phyloP scores from a whole-genome alignment of 2,113 vertebrate species.

The Edolisoma coerulescens region DNA sequence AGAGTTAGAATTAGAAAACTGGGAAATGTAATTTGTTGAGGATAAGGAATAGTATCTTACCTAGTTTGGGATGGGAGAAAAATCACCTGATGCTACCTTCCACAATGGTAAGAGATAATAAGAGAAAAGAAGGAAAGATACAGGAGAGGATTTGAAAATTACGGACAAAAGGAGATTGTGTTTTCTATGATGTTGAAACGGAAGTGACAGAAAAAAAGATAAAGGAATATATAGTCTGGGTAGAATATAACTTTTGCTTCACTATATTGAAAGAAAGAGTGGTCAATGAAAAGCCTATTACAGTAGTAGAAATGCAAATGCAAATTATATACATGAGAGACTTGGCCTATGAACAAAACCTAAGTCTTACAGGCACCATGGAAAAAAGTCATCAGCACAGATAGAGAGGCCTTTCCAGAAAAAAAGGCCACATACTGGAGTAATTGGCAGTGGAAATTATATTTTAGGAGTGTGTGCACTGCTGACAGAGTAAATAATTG shows the following conservation, averaged over 20 bases:
- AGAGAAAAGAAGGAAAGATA: neutral
- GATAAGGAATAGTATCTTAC: neutral
- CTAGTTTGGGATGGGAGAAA: neutral
- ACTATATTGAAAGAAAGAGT: neutral
- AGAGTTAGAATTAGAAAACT: neutral
- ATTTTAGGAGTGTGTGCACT: neutral
- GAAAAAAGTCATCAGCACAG: neutral
- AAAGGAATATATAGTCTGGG: neutral
- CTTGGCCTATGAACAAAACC: neutral
- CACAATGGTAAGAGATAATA: neutral
- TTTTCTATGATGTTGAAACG: neutral
- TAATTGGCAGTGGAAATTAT: neutral
- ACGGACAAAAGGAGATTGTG: neutral
- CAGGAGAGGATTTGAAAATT: neutral
- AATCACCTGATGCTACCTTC: neutral
- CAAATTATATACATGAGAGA: neutral
- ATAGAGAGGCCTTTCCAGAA: neutral
- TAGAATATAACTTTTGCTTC: neutral
- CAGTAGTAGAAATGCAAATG: neutral
- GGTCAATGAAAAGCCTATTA: neutral
- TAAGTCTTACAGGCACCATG: neutral
- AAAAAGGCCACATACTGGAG: accelerated
- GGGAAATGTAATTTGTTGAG: neutral
- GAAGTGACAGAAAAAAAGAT: neutral
- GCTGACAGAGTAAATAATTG: neutral